Evolutionary conservation across 2,113 vertebrate genomes (phyloP).

Genomic region (Xiphorhynchus elegans): DNA sequence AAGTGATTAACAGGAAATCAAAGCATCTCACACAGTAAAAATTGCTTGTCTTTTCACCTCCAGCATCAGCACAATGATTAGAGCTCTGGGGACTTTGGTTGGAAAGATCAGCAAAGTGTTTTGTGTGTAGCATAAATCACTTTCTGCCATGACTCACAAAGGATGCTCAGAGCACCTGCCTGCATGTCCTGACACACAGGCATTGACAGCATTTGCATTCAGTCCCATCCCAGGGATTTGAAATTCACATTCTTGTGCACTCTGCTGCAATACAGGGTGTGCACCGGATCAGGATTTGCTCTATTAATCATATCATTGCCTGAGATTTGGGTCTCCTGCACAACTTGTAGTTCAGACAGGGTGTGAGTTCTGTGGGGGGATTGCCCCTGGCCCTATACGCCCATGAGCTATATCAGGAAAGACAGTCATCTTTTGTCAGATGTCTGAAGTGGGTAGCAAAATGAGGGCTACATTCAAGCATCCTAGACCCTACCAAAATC

Average conservation of each 20-base stretch:
- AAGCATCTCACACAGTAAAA: conserved; percentile 49
- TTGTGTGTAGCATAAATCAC: background rate
- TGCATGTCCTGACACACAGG: background rate
- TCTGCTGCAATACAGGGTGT: accelerated
- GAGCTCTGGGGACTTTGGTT: conserved; percentile 13
- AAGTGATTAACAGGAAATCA: conserved; percentile 69
- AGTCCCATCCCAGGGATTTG: background rate
- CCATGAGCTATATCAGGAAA: background rate
- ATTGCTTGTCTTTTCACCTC: conserved; percentile 51
- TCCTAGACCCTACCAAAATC: background rate
- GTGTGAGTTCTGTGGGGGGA: background rate
- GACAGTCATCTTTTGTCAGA: background rate
- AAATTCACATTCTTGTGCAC: background rate
- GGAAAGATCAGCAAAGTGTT: background rate
- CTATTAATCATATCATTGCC: background rate
- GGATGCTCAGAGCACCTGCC: background rate
- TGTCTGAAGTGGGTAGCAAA: background rate
- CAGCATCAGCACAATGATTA: background rate
- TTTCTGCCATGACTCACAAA: background rate
- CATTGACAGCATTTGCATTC: background rate
- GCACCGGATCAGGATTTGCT: background rate
- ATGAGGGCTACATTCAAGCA: background rate
- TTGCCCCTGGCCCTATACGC: background rate
- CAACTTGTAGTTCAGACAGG: background rate
- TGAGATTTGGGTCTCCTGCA: background rate